Percentiles rank a stretch among this genome's conserved stretches.
Evolutionary conservation across 2,113 vertebrate genomes (phyloP).

Genomic region (Macrotus californicus): DNA sequence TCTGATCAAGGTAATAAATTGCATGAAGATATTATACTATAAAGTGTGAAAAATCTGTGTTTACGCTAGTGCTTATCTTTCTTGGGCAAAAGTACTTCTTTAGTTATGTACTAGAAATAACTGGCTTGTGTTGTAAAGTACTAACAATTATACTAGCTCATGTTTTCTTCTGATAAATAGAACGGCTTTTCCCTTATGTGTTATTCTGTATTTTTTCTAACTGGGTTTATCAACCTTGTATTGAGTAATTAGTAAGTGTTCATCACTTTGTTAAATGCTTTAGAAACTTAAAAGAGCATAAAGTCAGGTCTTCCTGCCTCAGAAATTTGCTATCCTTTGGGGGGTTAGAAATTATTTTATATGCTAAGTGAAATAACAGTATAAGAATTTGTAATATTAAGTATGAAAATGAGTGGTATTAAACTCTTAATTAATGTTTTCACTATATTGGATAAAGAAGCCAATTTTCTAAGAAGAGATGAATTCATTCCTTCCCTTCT

Average conservation of each 20-base stretch:
- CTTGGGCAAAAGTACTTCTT: neutral
- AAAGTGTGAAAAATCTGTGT: neutral
- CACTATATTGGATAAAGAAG: neutral
- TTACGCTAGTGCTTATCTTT: neutral
- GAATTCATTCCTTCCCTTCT: neutral
- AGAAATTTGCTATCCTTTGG: neutral
- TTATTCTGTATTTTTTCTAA: constrained; percentile 2
- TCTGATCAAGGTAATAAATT: neutral
- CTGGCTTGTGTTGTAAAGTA: neutral
- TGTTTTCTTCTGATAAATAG: neutral
- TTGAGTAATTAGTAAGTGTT: constrained; percentile 3
- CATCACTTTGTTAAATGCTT: constrained; percentile 8
- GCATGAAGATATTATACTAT: neutral
- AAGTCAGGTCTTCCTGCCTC: neutral
- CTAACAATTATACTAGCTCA: neutral
- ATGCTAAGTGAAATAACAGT: neutral
- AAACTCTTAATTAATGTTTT: constrained; percentile 11
- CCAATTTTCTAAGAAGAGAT: neutral
- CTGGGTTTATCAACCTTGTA: neutral
- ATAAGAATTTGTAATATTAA: neutral
- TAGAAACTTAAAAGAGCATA: neutral
- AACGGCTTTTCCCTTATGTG: neutral
- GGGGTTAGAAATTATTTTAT: constrained; percentile 5
- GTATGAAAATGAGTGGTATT: neutral
- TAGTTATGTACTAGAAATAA: neutral